phyloP scores from a whole-genome alignment of 2,888 invertebrate genomes.

The Willowsia nigromaculata region DNA sequence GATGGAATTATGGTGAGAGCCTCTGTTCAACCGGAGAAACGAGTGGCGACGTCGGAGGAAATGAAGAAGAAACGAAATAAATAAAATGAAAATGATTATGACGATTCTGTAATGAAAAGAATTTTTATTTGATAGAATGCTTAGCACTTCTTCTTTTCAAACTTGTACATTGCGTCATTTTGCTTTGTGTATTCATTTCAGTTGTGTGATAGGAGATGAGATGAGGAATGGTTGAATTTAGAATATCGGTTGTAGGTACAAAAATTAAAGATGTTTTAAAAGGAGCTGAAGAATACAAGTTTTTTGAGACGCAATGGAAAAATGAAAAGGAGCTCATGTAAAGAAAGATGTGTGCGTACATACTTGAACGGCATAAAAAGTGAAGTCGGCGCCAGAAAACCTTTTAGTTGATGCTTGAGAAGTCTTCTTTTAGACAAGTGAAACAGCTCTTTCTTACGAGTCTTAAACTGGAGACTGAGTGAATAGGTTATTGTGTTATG shows the following conservation, averaged over 20 bases:
- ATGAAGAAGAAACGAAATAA: conserved; percentile 62
- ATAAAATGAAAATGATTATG: conserved; percentile 57
- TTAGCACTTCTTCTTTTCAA: conserved; percentile 70
- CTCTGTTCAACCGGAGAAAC: conserved; percentile 8
- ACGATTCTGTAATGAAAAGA: conserved; percentile 78
- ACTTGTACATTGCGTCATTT: background rate
- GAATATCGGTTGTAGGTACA: background rate
- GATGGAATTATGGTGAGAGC: too few species aligned
- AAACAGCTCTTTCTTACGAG: conserved; percentile 31
- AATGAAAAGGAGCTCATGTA: conserved; percentile 44
- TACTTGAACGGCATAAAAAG: conserved; percentile 73
- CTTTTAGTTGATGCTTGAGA: conserved; percentile 74
- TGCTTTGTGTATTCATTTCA: background rate
- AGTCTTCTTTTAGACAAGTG: conserved; percentile 62
- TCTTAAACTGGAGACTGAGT: conserved; percentile 60
- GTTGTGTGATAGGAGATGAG: background rate
- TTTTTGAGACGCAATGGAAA: conserved; percentile 45
- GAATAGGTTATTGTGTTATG: conserved; percentile 24
- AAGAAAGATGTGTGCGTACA: conserved; percentile 46
- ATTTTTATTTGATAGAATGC: conserved; percentile 76
- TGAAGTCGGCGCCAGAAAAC: conserved; percentile 76
- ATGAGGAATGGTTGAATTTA: conserved; percentile 3
- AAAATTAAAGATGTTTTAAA: background rate
- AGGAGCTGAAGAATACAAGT: background rate
- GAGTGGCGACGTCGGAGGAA: conserved; percentile 45